Percentiles rank a stretch among this genome's conserved stretches.
phyloP scores from a whole-genome alignment of 2,888 invertebrate genomes.

The Emmelina monodactyla region DNA sequence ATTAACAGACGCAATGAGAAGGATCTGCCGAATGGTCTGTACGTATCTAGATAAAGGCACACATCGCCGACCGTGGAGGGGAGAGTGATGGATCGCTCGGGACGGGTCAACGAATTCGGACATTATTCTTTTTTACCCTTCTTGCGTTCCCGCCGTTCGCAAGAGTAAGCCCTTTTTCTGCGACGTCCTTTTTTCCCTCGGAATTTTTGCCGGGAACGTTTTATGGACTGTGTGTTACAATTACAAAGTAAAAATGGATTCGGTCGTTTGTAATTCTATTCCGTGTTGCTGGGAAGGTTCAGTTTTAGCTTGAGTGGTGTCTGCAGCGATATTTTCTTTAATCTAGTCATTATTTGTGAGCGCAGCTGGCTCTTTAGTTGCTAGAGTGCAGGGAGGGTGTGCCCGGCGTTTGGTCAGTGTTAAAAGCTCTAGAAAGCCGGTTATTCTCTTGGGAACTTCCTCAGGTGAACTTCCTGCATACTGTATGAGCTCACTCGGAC shows the following conservation, averaged over 20 bases:
- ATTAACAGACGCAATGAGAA: slow-evolving; percentile 30
- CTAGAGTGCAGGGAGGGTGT: slow-evolving; percentile 28
- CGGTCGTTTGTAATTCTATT: slow-evolving; percentile 50
- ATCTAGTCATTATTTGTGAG: slow-evolving; percentile 18
- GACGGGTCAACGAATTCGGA: slow-evolving; percentile 69
- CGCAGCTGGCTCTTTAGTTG: slow-evolving; percentile 18
- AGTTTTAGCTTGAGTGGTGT: neutral
- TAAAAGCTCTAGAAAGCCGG: slow-evolving; percentile 35
- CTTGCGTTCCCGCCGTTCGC: slow-evolving; percentile 56
- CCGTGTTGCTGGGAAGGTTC: slow-evolving; percentile 28
- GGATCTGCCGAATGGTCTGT: slow-evolving; percentile 43
- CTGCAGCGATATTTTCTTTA: neutral
- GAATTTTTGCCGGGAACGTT: slow-evolving; percentile 54
- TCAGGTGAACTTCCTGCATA: slow-evolving; percentile 40
- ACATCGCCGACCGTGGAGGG: slow-evolving; percentile 54
- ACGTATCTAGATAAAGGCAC: slow-evolving; percentile 49
- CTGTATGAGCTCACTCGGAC: slow-evolving; percentile 37
- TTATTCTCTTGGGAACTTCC: slow-evolving; percentile 23
- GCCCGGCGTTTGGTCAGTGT: slow-evolving; percentile 33
- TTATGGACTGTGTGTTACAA: slow-evolving; percentile 59
- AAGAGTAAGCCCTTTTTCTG: slow-evolving; percentile 64
- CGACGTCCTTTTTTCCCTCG: slow-evolving; percentile 56
- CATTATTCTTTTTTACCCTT: slow-evolving; percentile 69
- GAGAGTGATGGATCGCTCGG: slow-evolving; percentile 65
- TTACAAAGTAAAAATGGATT: slow-evolving; percentile 64